Percentiles rank a stretch among this genome's conserved stretches.
phyloP scores from a whole-genome alignment of 2,888 invertebrate genomes.

The Tipula confusa region DNA sequence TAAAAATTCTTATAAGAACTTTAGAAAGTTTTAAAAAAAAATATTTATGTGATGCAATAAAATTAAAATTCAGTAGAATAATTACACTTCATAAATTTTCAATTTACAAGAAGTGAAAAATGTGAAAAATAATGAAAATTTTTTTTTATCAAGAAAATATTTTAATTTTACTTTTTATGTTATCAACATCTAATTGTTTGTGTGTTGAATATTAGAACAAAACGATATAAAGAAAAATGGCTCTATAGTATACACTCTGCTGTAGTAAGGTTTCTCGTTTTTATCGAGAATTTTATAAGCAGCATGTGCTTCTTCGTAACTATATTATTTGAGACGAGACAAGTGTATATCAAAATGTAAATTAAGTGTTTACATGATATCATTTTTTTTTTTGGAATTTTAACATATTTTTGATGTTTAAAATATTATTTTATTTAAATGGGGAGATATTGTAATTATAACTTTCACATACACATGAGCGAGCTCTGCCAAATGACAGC shows the following conservation, averaged over 20 bases:
- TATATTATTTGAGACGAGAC: no score
- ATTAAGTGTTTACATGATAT: no score
- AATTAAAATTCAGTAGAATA: constrained; percentile 1
- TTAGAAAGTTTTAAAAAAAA: not conserved
- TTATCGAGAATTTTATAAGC: not conserved
- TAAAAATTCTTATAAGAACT: not conserved
- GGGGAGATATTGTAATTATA: no score
- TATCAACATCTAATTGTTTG: not conserved
- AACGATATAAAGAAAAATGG: not conserved
- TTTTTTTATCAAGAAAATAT: constrained; percentile 25
- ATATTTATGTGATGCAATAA: constrained; percentile 14
- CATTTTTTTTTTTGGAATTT: no score
- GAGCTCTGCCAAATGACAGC: no score
- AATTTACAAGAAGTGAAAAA: constrained; percentile 7
- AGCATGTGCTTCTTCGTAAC: not conserved
- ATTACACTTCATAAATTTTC: constrained; percentile 25
- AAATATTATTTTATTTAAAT: no score
- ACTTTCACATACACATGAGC: no score
- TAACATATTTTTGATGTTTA: no score
- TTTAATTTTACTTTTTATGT: not conserved
- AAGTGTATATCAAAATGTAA: no score
- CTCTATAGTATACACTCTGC: not conserved
- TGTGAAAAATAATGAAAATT: not conserved
- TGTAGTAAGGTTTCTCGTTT: not conserved
- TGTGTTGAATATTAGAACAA: not conserved